A percentile compares a stretch with the other conserved stretches of the same genome.
phyloP scores from a whole-genome alignment of 37 sponge, comb jelly and placozoan genomes.

The Agelas oroides region DNA sequence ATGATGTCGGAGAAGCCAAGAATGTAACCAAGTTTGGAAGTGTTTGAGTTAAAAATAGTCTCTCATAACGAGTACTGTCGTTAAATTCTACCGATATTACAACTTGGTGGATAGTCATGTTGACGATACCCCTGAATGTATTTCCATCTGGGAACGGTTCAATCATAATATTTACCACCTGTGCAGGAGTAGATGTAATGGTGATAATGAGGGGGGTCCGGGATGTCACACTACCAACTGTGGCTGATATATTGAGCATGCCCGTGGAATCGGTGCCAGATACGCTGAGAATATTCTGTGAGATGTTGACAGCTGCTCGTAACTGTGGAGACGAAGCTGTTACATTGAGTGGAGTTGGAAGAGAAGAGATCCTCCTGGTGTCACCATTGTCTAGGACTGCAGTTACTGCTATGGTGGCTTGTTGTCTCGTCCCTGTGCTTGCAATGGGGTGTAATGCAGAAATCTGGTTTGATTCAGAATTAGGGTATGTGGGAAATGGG shows the following conservation, averaged over 20 bases:
- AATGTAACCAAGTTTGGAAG: conserved; percentile 60
- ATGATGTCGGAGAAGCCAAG: neutral
- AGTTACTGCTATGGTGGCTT: conserved; percentile 11
- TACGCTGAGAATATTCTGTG: conserved; percentile 25
- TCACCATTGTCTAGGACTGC: conserved; percentile 57
- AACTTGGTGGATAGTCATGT: conserved; percentile 20
- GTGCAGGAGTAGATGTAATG: conserved; percentile 20
- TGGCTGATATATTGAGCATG: conserved; percentile 17
- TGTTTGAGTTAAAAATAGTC: neutral
- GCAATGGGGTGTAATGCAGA: conserved; percentile 40
- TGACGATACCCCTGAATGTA: conserved; percentile 49
- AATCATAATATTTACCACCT: conserved; percentile 25
- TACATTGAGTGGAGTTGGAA: conserved; percentile 16
- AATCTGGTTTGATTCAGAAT: conserved; percentile 23
- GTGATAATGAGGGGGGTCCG: conserved; percentile 3
- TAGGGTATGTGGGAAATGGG: conserved; percentile 67
- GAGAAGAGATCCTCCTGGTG: conserved; percentile 23
- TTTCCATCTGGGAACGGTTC: conserved; percentile 18
- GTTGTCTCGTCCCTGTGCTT: conserved; percentile 41
- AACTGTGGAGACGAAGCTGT: neutral
- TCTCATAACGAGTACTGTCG: conserved; percentile 41
- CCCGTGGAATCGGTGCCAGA: neutral
- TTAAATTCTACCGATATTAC: conserved; percentile 34
- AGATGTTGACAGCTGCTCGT: neutral
- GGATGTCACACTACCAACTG: neutral